A percentile compares a stretch with the other conserved stretches of the same genome.
These are phyloP conservation scores for Philypnodon macrostomus DNA, from an alignment of 2,797 vertebrate species.

Conservation along the genomic window DNA sequence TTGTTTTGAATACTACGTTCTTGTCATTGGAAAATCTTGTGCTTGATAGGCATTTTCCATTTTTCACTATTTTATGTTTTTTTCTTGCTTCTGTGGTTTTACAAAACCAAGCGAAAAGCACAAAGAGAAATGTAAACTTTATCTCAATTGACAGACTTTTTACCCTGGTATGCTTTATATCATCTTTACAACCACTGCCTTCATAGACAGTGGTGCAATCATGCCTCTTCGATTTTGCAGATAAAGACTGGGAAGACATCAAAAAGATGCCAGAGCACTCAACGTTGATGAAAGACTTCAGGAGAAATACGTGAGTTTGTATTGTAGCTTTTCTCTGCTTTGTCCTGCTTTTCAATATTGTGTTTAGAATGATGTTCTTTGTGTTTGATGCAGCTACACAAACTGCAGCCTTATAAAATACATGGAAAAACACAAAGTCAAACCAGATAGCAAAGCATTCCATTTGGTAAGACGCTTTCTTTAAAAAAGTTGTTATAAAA, in stretches of 20 bases:
- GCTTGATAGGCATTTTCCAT: slow-evolving; percentile 22
- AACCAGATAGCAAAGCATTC: slow-evolving; percentile 99
- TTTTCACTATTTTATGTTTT: slow-evolving; percentile 25
- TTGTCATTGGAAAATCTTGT: slow-evolving; percentile 15
- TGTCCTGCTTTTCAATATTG: too few species aligned
- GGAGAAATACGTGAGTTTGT: slow-evolving; percentile 96
- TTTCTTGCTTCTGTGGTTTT: slow-evolving; percentile 9
- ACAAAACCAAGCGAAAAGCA: slow-evolving; percentile 36
- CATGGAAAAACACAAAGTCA: slow-evolving; percentile 99
- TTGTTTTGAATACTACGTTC: too few species aligned
- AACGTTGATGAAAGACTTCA: slow-evolving; percentile 99
- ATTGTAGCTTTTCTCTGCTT: neutral
- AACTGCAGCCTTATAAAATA: slow-evolving; percentile 99
- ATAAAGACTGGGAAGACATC: slow-evolving; percentile 99
- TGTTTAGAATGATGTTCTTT: neutral
- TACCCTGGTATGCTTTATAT: slow-evolving; percentile 7
- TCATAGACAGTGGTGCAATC: too few species aligned
- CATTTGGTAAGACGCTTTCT: slow-evolving; percentile 88
- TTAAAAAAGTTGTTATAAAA: neutral
- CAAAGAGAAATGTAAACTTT: slow-evolving; percentile 26
- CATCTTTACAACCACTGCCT: too few species aligned
- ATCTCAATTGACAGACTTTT: slow-evolving; percentile 47
- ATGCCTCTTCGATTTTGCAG: slow-evolving; percentile 74
- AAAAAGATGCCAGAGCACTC: slow-evolving; percentile 99
- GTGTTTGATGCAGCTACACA: slow-evolving; percentile 85